These are phyloP conservation scores for Cossypha caffra DNA, from an alignment of 2,797 vertebrate species.

Conservation along the genomic window DNA sequence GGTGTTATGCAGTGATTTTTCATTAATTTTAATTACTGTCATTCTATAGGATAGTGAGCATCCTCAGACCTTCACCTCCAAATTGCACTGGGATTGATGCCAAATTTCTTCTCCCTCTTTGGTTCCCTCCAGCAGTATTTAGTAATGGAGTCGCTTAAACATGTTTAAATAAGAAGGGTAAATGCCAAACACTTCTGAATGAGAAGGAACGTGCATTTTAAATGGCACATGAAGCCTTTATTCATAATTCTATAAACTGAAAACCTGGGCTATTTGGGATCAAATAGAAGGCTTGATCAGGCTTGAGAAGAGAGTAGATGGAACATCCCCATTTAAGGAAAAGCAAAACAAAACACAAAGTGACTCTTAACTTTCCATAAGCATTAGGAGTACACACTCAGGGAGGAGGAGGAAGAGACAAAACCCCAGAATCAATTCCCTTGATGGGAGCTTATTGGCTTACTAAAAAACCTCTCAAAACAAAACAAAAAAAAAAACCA, in stretches of 20 bases:
- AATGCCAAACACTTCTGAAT: slow-evolving; percentile 65
- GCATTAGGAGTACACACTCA: neutral
- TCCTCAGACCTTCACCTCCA: slow-evolving; percentile 60
- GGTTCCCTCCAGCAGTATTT: slow-evolving; percentile 68
- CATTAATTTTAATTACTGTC: slow-evolving; percentile 76
- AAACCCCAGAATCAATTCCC: neutral
- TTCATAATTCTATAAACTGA: slow-evolving; percentile 11
- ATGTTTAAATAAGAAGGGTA: slow-evolving; percentile 63
- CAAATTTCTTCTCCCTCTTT: slow-evolving; percentile 56
- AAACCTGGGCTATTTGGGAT: neutral
- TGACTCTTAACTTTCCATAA: neutral
- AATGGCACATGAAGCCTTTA: slow-evolving; percentile 34
- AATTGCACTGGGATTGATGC: slow-evolving; percentile 66
- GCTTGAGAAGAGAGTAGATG: neutral
- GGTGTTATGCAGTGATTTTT: slow-evolving; percentile 64
- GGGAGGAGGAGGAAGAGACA: neutral
- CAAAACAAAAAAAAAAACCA: too few species aligned
- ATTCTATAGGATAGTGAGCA: slow-evolving; percentile 68
- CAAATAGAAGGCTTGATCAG: slow-evolving; percentile 46
- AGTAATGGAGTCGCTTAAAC: slow-evolving; percentile 67
- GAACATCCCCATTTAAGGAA: neutral
- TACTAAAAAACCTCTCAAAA: neutral
- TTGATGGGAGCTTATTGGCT: neutral
- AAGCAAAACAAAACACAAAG: neutral
- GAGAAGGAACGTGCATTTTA: slow-evolving; percentile 34